Evolutionary conservation across 1,140 invertebrate genomes (phyloP).

Genomic region (Bombus terrestris): DNA sequence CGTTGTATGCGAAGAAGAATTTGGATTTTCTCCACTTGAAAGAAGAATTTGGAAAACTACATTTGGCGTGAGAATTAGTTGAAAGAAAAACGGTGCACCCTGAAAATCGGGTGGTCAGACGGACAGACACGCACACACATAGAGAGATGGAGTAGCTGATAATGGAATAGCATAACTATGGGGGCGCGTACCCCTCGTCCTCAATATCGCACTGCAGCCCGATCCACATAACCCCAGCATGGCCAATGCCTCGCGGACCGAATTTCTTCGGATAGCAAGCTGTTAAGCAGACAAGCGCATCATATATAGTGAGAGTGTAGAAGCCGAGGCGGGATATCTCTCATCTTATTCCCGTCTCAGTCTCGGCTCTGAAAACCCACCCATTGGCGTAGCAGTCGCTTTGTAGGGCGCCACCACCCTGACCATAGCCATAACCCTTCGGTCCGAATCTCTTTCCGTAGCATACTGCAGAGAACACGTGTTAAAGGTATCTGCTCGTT

Average conservation of each 20-base stretch:
- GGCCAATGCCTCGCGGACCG: slow-evolving; percentile 93
- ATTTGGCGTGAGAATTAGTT: neutral
- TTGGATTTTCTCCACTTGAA: too few relatives aligned
- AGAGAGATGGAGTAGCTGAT: slow-evolving; percentile 10
- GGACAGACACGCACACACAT: slow-evolving; percentile 1
- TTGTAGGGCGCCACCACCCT: slow-evolving; percentile 94
- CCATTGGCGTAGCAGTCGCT: slow-evolving; percentile 91
- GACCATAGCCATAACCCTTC: slow-evolving; percentile 96
- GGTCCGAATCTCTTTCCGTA: slow-evolving; percentile 97
- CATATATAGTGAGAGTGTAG: slow-evolving; percentile 77
- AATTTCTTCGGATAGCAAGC: slow-evolving; percentile 89
- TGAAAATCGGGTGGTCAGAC: neutral
- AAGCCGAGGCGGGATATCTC: slow-evolving; percentile 75
- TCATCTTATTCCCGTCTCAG: slow-evolving; percentile 66
- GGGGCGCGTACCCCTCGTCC: slow-evolving; percentile 82
- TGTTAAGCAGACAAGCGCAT: slow-evolving; percentile 83
- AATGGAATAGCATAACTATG: slow-evolving; percentile 56
- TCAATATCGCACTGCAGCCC: slow-evolving; percentile 84
- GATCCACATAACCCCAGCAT: slow-evolving; percentile 87
- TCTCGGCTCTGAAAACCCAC: slow-evolving; percentile 83
- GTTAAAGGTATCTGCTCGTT: slow-evolving; percentile 73
- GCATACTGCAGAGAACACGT: slow-evolving; percentile 88
- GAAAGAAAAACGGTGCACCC: neutral
- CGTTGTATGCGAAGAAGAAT: neutral
- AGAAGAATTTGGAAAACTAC: too few relatives aligned